Evolutionary conservation across 2,888 invertebrate species (phyloP).

Genomic region (Timandra comae): DNA sequence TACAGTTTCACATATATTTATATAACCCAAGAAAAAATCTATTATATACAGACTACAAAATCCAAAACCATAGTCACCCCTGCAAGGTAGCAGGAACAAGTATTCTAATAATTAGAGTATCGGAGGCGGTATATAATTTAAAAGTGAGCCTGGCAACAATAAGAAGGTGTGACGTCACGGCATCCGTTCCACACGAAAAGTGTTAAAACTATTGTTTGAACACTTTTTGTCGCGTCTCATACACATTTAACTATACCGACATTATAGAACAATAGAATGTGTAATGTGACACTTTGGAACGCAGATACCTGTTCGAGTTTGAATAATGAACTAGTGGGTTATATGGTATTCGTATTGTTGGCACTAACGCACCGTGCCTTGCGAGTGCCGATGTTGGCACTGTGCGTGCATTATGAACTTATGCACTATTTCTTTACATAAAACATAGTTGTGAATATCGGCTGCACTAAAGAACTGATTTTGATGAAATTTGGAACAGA

Average conservation of each 20-base stretch:
- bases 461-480: no score
- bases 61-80: conserved; percentile 13
- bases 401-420: no score
- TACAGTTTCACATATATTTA: no score
- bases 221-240: conserved; percentile 32
- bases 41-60: no score
- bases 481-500: no score
- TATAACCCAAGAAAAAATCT: no score
- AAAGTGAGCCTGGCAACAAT: conserved; percentile 47
- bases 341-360: no score
- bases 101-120: conserved; percentile 52
- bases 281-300: no score
- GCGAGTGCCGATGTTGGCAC: no score
- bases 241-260: conserved; percentile 32
- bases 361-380: no score
- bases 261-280: conserved; percentile 16
- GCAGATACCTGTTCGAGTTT: conserved; percentile 14
- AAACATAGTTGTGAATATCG: no score
- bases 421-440: no score
- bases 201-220: conserved; percentile 60
- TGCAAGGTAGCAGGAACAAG: conserved; percentile 34
- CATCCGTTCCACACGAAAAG: conserved; percentile 58
- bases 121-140: conserved; percentile 48
- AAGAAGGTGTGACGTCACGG: conserved; percentile 43
- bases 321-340: conserved; percentile 9